A percentile compares a stretch with the other conserved stretches of the same genome.
Conservation (phyloP, 2,113 vertebrate species). For the Entomyzon cyanotis region DNA sequence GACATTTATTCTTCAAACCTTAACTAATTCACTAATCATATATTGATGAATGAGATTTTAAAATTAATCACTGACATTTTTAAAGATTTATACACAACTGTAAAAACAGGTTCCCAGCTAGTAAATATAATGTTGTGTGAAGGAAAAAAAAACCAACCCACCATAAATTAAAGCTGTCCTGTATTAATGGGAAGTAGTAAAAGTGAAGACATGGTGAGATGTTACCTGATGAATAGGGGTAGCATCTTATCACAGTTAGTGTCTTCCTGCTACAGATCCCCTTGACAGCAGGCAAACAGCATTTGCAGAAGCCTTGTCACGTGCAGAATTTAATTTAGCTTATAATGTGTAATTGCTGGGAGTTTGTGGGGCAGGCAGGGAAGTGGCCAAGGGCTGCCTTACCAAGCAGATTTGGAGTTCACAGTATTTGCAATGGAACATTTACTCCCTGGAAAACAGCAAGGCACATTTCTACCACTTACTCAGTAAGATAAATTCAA, state of each 20-base stretch:
- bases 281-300: background rate
- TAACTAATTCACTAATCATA: slow-evolving; percentile 33
- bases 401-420: background rate
- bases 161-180: slow-evolving; percentile 37
- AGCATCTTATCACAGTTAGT: background rate
- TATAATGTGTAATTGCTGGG: background rate
- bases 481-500: background rate
- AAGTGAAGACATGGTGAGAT: background rate
- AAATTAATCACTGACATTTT: slow-evolving; percentile 48
- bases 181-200: background rate
- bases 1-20: slow-evolving; percentile 31
- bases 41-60: slow-evolving; percentile 42
- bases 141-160: background rate
- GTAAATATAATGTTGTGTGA: slow-evolving; percentile 29
- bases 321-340: background rate
- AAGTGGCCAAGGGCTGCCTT: background rate
- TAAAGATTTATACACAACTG: slow-evolving; percentile 20
- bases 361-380: background rate
- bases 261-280: background rate
- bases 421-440: background rate
- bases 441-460: background rate
- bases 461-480: background rate
- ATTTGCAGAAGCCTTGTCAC: background rate
- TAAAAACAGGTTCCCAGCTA: background rate
- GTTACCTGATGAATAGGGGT: slow-evolving; percentile 2